Evolutionary conservation across 1,140 invertebrate species (phyloP).

Genomic region (Wiebesia pumilae): DNA sequence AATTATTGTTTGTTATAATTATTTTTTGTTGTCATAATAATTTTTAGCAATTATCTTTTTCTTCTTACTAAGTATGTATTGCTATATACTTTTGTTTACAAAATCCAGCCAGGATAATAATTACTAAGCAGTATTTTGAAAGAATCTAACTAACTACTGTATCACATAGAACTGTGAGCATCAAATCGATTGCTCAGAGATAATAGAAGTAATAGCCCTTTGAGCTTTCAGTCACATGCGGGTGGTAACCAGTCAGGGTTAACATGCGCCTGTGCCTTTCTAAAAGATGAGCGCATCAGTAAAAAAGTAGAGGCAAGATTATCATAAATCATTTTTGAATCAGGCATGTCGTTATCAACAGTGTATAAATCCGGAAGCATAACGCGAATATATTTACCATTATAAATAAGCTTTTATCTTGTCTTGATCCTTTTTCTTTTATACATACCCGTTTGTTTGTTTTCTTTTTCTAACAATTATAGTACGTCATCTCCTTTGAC

Average conservation of each 20-base stretch:
- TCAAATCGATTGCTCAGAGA: constrained; percentile 24
- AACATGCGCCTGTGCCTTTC: neutral
- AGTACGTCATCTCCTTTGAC: neutral
- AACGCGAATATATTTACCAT: constrained; percentile 25
- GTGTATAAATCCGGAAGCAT: neutral
- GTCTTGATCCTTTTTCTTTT: neutral
- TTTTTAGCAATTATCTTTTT: no score
- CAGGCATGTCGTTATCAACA: constrained; percentile 12
- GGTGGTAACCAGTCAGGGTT: neutral
- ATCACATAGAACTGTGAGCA: neutral
- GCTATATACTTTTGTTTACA: no score
- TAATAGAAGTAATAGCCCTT: constrained; percentile 29
- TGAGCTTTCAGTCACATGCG: neutral
- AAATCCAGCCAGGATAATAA: neutral
- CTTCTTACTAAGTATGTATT: no score
- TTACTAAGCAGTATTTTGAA: neutral
- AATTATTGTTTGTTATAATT: no score
- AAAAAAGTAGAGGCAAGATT: constrained; percentile 26
- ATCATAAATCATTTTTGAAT: constrained; percentile 44
- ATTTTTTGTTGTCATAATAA: no score
- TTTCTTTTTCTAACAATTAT: neutral
- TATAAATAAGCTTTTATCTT: constrained; percentile 27
- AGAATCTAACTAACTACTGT: neutral
- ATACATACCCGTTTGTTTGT: neutral
- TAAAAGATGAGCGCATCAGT: neutral